Percentiles rank a stretch among this genome's conserved stretches.
These are phyloP conservation scores for Cephus pygmeus DNA, from an alignment of 2,888 invertebrate species.

Conservation along the genomic window DNA sequence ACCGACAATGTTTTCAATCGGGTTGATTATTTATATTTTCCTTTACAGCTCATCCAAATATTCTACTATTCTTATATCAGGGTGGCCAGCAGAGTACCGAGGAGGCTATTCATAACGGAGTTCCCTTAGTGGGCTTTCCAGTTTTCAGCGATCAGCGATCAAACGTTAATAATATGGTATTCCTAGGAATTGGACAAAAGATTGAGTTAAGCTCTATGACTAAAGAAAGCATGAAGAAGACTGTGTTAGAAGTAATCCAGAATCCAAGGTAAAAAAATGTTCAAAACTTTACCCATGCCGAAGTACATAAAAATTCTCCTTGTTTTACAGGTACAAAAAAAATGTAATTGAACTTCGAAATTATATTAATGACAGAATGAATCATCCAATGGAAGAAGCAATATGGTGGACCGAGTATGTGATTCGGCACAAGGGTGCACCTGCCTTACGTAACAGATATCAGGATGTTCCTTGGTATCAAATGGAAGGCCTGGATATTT, in stretches of 20 bases:
- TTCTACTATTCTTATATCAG: slow-evolving; percentile 15
- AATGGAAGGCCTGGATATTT: slow-evolving; percentile 6
- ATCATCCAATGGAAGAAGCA: slow-evolving; percentile 14
- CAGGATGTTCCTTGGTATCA: slow-evolving; percentile 10
- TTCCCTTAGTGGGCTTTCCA: slow-evolving; percentile 14
- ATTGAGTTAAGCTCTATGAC: background rate
- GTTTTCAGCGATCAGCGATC: slow-evolving; percentile 11
- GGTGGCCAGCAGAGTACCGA: slow-evolving; percentile 19
- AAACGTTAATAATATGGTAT: slow-evolving; percentile 6
- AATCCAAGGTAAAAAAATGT: slow-evolving; percentile 7
- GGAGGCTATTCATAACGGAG: slow-evolving; percentile 8
- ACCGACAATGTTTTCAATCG: background rate
- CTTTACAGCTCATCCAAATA: slow-evolving; percentile 15
- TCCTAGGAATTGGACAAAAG: background rate
- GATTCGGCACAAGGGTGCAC: slow-evolving; percentile 15
- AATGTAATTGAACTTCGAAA: slow-evolving; percentile 5
- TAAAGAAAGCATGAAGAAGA: slow-evolving; percentile 1
- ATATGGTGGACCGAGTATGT: slow-evolving; percentile 17
- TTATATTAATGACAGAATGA: background rate
- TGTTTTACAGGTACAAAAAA: slow-evolving; percentile 11
- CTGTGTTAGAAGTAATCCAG: slow-evolving; percentile 9
- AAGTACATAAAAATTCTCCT: background rate
- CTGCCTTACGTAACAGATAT: slow-evolving; percentile 6
- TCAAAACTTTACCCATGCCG: background rate
- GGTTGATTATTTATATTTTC: background rate